Evolutionary conservation across 2,888 invertebrate species (phyloP).

Genomic region (Luffia ferchaultella): DNA sequence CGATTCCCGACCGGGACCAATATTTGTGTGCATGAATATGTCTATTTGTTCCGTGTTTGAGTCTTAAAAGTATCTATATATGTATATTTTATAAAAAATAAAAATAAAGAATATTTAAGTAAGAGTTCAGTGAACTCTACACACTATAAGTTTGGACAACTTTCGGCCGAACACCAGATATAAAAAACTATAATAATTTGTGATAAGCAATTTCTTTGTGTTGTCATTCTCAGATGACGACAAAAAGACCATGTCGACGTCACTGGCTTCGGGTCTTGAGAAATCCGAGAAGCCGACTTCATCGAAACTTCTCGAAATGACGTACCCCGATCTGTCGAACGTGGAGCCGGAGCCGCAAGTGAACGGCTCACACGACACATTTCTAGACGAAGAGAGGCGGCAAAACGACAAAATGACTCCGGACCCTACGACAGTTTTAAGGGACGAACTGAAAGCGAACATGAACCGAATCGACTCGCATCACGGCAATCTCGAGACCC

Average conservation of each 20-base stretch:
- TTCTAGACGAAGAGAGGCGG: constrained; percentile 34
- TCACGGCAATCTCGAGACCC: constrained; percentile 41
- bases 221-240: constrained; percentile 26
- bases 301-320: constrained; percentile 34
- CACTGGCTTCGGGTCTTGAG: constrained; percentile 39
- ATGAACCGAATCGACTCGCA: constrained; percentile 60
- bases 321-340: constrained; percentile 21
- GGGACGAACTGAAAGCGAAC: constrained; percentile 50
- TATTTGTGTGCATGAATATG: too few species aligned
- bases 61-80: too few species aligned
- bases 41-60: too few species aligned
- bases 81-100: too few species aligned
- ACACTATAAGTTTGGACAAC: too few species aligned
- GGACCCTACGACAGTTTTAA: constrained; percentile 25
- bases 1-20: too few species aligned
- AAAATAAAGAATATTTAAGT: too few species aligned
- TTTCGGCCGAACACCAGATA: too few species aligned
- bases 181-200: too few species aligned
- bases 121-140: too few species aligned
- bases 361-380: constrained; percentile 40
- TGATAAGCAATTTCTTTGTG: too few species aligned
- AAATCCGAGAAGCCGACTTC: constrained; percentile 25
- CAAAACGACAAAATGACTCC: constrained; percentile 18
- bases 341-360: constrained; percentile 10
- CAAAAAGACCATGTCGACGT: constrained; percentile 29